Base-by-base conservation (phyloP, 2,113 vertebrate genomes). In the Amblyopsis rosae region DNA sequence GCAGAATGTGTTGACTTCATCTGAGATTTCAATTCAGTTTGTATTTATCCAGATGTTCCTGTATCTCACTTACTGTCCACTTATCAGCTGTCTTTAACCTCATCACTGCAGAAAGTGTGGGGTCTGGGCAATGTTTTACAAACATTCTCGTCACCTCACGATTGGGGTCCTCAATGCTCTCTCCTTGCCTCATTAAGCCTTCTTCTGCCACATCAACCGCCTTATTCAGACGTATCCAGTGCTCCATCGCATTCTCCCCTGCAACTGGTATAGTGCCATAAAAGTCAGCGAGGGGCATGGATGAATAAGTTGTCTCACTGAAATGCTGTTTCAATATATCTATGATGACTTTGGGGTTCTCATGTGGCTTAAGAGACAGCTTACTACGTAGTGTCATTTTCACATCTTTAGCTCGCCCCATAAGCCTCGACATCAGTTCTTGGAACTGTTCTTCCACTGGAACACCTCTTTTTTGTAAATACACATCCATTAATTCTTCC, bases 371-470 rank as follows among this genome's bases (percentile, higher is more conserved):
- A 11, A 35, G 11, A 12, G 26, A 33, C 12, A 16, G 4, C 3
- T 41, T 60, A 32, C 32, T 33, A 12, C 58, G 12, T 12, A 60
- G 58, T 33, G 58, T 60, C 12, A 45, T 35, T 16, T 60, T 60
- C n/a, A 60, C 12, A 7, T 45, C 58, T 35, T n/a, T 33, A 35
- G 58, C 58, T 15, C n/a, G 33, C 1, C 58, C 33, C 58, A 60
- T n/a, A 3, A 81, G 26, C n/a, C 50, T 71, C 9, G 63, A 74
- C 41, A 77, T 46, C 2, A 77, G 64, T 16, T 74, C 49, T 5
- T 13, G 7, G 12, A 59, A 57, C 4, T 67, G 63, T 11, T 74
- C 63, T 49, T 9, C 4, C 15, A 19, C 4, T 8, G 71, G 60
- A 3, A 65, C 58, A 51, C 41, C 41, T 50, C 63, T 56, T 19